Conservation (phyloP, 2,113 vertebrate species). For the Sorex araneus region DNA sequence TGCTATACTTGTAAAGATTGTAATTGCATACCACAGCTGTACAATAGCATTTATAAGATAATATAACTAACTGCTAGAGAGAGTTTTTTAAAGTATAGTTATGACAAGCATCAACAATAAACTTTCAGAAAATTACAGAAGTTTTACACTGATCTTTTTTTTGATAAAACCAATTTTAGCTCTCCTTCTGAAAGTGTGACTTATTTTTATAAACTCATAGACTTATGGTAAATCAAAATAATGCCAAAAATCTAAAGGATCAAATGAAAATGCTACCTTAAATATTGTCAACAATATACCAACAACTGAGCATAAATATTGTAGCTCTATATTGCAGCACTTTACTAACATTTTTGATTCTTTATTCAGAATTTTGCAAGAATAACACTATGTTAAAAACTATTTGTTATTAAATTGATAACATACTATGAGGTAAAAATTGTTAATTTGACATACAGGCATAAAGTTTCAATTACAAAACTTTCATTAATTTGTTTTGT, state of each 20-base stretch:
- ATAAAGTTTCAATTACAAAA: background rate
- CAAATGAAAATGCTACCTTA: background rate
- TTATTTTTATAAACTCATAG: conserved; percentile 30
- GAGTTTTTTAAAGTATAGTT: conserved; percentile 37
- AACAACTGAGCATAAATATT: background rate
- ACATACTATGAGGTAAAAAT: background rate
- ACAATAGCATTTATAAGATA: conserved; percentile 68
- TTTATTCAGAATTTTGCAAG: background rate
- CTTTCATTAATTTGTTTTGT: background rate
- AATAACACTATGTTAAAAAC: no score
- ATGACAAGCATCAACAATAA: conserved; percentile 60
- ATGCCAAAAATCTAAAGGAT: background rate
- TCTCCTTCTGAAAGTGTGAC: background rate
- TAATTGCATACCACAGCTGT: conserved; percentile 12
- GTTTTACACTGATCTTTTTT: conserved; percentile 34
- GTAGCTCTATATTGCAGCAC: background rate
- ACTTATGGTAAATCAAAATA: conserved; percentile 18
- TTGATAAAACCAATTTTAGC: background rate
- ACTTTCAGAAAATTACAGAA: conserved; percentile 60
- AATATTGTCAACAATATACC: background rate
- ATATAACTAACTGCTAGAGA: conserved; percentile 62
- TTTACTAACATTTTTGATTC: conserved; percentile 12
- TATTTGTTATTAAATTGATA: conserved; percentile 32
- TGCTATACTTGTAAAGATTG: conserved; percentile 39
- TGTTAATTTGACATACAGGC: background rate